Evolutionary conservation across 2,888 invertebrate species (phyloP), one percentile per base, ranked within the genome.

Genomic region (Thyatira batis): DNA sequence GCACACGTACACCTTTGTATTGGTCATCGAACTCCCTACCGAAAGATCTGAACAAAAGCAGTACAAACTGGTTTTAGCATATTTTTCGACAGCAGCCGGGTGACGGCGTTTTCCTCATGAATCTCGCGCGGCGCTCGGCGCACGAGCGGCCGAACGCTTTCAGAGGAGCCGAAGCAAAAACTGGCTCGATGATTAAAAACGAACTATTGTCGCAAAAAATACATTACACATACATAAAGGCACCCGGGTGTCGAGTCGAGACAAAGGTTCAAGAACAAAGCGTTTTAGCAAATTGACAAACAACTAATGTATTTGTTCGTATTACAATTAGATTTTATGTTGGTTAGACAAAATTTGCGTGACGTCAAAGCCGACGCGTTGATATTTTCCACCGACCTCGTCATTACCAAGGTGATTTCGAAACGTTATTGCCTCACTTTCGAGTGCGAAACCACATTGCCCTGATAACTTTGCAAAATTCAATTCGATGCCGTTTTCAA

Each of bases 11-110:
- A 73, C 78, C 79, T 83, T 83, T 82, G 85, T 85, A 83, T 85
- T 87, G 88, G 90, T 89, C 89, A 86, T 87, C 89, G 89, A 89
- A 89, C 89, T 85, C 79, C 69, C 76, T 78, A 73, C 81, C 85
- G 76, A 87, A 87, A 84, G 75, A 80, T 81, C 81, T 79, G 82
- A 81, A 87, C 84, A 80, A 86, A 86, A 87, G 87, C 88, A 81
- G 84, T 76, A 81, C 71, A 84, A 91, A 90, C 90, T 89, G 90
- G 91, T 91, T 91, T 82, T 81, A 68, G 82, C 78, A 82, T 75
- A 78, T 81, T 85, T 87, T 88, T 88, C 82, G 87, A 75, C 79
- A 76, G 73, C 76, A 71, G 74, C 71, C 71, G 73, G 66, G 72
- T 69, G 78, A 71, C 68, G 78, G 63, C 74, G 79, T 83, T 84